These are phyloP conservation scores for Syngnathus typhle DNA, from an alignment of 2,113 vertebrate genomes.

Conservation along the genomic window DNA sequence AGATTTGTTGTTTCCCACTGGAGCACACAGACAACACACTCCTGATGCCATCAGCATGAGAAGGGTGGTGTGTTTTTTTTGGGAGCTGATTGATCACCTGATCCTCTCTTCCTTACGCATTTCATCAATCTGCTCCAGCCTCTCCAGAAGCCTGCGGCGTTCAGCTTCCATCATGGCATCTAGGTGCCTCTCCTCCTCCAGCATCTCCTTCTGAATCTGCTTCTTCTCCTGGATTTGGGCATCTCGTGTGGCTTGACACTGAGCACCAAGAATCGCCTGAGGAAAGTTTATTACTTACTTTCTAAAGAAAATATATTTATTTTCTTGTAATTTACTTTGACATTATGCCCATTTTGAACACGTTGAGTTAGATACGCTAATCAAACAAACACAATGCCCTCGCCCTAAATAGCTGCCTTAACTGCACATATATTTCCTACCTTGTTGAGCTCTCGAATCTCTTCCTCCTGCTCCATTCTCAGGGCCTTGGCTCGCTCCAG, in stretches of 20 bases:
- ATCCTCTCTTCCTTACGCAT: constrained; percentile 72
- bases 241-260: constrained; percentile 83
- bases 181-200: constrained; percentile 77
- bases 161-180: constrained; percentile 84
- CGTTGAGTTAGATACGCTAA: no score
- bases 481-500: constrained; percentile 67
- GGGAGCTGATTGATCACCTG: constrained; percentile 37
- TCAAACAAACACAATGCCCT: no score
- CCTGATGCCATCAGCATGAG: neutral
- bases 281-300: neutral
- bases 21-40: neutral
- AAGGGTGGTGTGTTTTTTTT: no score
- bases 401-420: neutral
- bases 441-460: constrained; percentile 78
- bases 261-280: constrained; percentile 78
- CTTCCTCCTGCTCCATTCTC: constrained; percentile 82
- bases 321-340: no score
- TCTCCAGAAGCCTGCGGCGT: constrained; percentile 67
- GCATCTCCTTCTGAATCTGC: constrained; percentile 70
- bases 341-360: no score
- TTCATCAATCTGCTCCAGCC: constrained; percentile 68
- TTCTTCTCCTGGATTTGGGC: constrained; percentile 81
- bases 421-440: constrained; percentile 44
- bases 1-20: constrained; percentile 77
- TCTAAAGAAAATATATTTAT: neutral